Conservation (phyloP, 2,797 vertebrate species). For the Loris lydekkerianus region DNA sequence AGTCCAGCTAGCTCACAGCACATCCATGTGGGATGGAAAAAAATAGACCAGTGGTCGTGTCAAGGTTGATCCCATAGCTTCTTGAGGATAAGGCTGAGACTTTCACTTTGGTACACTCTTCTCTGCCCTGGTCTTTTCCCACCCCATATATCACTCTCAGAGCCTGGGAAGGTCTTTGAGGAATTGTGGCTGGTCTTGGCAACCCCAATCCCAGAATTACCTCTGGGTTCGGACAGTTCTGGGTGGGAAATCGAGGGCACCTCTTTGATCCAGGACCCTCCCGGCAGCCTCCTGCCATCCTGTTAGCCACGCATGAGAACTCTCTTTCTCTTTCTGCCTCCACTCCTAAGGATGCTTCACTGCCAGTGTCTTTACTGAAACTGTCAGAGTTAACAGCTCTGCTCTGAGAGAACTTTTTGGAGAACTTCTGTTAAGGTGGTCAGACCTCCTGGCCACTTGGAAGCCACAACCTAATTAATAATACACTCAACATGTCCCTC, state of each 20-base stretch:
- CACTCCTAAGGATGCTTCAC: fast-evolving
- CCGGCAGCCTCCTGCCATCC: too few species aligned
- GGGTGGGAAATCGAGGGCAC: background rate
- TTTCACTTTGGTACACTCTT: background rate
- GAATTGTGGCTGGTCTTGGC: background rate
- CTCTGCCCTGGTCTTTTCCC: background rate
- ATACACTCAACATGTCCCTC: background rate
- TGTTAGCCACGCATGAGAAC: background rate
- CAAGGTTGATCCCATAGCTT: background rate
- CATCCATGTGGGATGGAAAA: background rate
- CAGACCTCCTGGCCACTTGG: background rate
- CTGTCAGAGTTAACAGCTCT: background rate
- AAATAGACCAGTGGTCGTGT: background rate
- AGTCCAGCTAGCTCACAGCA: background rate
- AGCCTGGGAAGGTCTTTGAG: background rate
- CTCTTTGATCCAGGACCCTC: background rate
- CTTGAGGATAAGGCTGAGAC: background rate
- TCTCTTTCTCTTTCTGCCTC: background rate
- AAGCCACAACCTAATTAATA: background rate
- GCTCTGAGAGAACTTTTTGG: background rate
- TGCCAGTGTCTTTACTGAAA: fast-evolving
- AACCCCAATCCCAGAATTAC: background rate
- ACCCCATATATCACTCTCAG: background rate
- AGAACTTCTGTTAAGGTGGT: background rate
- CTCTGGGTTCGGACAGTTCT: background rate